These are phyloP conservation scores for Lanius collurio DNA, from an alignment of 2,113 vertebrate species.

Conservation along the genomic window DNA sequence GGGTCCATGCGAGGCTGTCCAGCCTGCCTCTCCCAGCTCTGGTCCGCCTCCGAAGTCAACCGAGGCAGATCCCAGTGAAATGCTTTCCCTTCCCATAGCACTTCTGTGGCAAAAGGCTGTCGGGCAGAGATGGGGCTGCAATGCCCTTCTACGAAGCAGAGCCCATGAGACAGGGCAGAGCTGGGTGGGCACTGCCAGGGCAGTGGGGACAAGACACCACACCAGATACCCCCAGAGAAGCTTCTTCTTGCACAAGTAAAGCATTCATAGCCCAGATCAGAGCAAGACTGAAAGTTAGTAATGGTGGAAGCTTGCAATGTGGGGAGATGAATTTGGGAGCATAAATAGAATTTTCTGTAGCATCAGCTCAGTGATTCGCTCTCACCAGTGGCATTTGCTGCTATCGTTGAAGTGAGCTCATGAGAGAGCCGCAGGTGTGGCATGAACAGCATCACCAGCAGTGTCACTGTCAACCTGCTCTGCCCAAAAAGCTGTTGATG, in stretches of 20 bases:
- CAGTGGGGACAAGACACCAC: rapidly evolving
- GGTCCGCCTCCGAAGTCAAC: not conserved
- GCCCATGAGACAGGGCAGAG: rapidly evolving
- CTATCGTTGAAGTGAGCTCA: not conserved
- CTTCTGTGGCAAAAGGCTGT: not conserved
- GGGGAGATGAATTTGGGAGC: not conserved
- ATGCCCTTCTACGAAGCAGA: not conserved
- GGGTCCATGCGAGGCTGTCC: not conserved
- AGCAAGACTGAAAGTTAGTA: not conserved
- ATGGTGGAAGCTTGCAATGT: not conserved
- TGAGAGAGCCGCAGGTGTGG: not conserved
- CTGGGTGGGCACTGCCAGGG: not conserved
- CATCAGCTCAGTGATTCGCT: not conserved
- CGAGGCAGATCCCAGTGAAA: not conserved
- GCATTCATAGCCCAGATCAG: not conserved
- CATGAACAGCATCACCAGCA: not conserved
- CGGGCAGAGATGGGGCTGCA: not conserved
- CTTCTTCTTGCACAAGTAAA: not conserved
- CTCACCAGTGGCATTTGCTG: not conserved
- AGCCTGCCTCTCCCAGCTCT: not conserved
- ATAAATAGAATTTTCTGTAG: slow-evolving; percentile 10
- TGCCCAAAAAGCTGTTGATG: not conserved
- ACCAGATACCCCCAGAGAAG: not conserved
- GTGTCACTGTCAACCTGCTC: not conserved
- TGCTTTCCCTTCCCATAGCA: not conserved